Base-by-base conservation (phyloP, 2,888 invertebrate genomes). In the Drosophila nr. medialis region DNA sequence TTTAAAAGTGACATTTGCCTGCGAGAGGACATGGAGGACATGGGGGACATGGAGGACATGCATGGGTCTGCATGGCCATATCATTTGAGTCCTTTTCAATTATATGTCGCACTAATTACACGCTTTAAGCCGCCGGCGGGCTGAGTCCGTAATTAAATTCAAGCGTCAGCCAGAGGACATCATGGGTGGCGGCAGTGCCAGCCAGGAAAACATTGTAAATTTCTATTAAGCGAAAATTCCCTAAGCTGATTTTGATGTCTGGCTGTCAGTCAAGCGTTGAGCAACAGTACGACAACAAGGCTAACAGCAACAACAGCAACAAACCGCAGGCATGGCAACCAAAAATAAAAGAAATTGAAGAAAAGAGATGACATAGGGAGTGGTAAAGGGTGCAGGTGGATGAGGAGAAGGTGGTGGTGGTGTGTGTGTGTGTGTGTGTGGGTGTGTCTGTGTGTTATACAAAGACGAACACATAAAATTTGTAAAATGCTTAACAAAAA, bases 171-270 rank as follows among this genome's bases (percentile, higher is more conserved):
- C 64, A 51, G 58, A 76, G 71, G 73, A 69, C 58, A 65, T 63
- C 42, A 51, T 60, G 61, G 50, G 53, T 63, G 58, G 27, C 58
- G 18, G 48, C 45, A n/a, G 15, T 45, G 45, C 64, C 45, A 34
- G 65, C 53, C 64, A 75, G 68, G 73, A 82, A 74, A 80, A 80
- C 80, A 83, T 86, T 86, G 81, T 80, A 83, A 83, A 83, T 83
- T 83, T 83, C 80, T 86, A 83, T 86, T 80, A 80, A 83, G 75
- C 83, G 82, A 72, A 77, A 83, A 86, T 83, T 83, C 86, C 86
- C 83, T 83, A 86, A 83, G 83, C 83, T 83, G 86, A 86, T 83
- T 83, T 83, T 86, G 86, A 83, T 86, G 83, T 83, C 86, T 86
- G 83, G 71, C 74, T 83, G 86, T 83, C 82, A 81, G 80, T 83